Conservation (phyloP, 2,888 invertebrate species). For the Chrysopilus asiliformis region DNA sequence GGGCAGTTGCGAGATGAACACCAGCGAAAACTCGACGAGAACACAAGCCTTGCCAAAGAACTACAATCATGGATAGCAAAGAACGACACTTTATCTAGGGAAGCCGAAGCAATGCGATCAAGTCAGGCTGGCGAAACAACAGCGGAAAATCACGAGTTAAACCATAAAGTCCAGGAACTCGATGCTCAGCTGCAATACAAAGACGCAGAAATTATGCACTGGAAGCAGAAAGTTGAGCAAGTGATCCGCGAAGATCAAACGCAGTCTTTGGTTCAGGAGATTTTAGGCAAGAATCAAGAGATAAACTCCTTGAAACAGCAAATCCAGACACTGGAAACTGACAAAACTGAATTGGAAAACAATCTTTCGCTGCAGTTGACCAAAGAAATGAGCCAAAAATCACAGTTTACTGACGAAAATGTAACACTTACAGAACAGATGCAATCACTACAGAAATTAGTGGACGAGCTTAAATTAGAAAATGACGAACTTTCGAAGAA, state of each 20-base stretch:
- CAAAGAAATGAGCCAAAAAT: constrained; percentile 17
- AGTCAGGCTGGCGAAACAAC: constrained; percentile 6
- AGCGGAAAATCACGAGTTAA: constrained; percentile 10
- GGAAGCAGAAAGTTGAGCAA: constrained; percentile 33
- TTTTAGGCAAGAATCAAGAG: constrained; percentile 33
- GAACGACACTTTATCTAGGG: constrained; percentile 12
- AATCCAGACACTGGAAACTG: constrained; percentile 35
- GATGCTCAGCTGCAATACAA: constrained; percentile 25
- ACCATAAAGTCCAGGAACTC: constrained; percentile 15
- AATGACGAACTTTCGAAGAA: constrained; percentile 30
- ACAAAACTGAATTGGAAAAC: constrained; percentile 33
- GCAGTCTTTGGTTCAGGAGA: constrained; percentile 31
- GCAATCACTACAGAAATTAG: constrained; percentile 20
- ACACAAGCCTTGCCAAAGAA: constrained; percentile 17
- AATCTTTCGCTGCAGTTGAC: constrained; percentile 25
- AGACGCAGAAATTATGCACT: constrained; percentile 29
- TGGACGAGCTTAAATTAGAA: constrained; percentile 22
- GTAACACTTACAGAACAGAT: constrained; percentile 9
- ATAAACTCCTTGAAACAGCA: constrained; percentile 33
- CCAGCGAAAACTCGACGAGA: constrained; percentile 16
- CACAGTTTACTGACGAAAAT: constrained; percentile 2
- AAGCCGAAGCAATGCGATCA: constrained; percentile 14
- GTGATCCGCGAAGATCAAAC: constrained; percentile 35
- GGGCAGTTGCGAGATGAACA: constrained; percentile 13
- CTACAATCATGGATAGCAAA: constrained; percentile 13